phyloP scores from a whole-genome alignment of 1,140 invertebrate species.

The Drosophila repleta region DNA sequence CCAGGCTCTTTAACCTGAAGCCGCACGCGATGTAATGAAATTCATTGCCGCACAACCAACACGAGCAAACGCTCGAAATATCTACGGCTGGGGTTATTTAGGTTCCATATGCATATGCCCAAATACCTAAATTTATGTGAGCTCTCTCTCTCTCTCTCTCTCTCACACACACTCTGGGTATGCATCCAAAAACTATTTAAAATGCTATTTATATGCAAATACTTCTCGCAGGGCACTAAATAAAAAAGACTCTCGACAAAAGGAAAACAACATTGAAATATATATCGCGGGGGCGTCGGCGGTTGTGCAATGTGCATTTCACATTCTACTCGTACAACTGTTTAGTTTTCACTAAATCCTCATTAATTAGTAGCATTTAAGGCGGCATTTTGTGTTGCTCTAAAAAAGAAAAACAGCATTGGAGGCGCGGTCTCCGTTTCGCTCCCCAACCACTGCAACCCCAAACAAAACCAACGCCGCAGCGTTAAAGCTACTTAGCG shows the following conservation, averaged over 20 bases:
- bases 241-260: constrained; percentile 30
- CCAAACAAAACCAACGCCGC: constrained; percentile 38
- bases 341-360: constrained; percentile 79
- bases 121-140: constrained; percentile 64
- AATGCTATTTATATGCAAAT: constrained; percentile 82
- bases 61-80: constrained; percentile 56
- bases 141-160: not conserved
- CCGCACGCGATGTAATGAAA: constrained; percentile 46
- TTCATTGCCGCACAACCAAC: constrained; percentile 55
- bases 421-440: too few species aligned
- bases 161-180: constrained; percentile 3
- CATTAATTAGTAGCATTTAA: constrained; percentile 83
- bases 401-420: constrained; percentile 30
- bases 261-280: constrained; percentile 43
- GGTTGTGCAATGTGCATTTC: constrained; percentile 58
- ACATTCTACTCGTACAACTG: constrained; percentile 41
- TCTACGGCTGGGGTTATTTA: constrained; percentile 38
- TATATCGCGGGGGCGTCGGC: constrained; percentile 39
- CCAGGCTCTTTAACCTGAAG: constrained; percentile 40
- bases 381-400: constrained; percentile 59
- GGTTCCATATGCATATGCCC: constrained; percentile 15
- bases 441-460: not conserved
- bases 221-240: constrained; percentile 39
- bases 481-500: constrained; percentile 78
- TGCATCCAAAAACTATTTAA: constrained; percentile 71